Percentiles rank a stretch among this genome's conserved stretches.
These are phyloP conservation scores for Todus mexicanus DNA, from an alignment of 2,797 vertebrate genomes.

Conservation along the genomic window DNA sequence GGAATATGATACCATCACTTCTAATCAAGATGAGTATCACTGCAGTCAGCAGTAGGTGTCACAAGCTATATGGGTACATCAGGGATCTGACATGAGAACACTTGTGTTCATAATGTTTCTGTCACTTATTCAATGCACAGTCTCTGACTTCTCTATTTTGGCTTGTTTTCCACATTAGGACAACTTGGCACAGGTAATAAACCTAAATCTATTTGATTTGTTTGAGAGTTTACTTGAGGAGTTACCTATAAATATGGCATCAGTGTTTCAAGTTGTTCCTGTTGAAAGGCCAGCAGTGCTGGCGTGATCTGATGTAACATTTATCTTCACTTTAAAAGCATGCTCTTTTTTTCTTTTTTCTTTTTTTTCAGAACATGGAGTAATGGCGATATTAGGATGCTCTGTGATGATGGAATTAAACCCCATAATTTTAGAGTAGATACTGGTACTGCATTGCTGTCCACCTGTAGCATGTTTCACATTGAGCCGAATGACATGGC, in stretches of 20 bases:
- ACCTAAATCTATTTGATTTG: background rate
- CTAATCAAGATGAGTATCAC: conserved; percentile 23
- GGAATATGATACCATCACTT: background rate
- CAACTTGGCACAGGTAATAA: background rate
- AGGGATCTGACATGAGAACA: background rate
- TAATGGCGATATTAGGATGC: background rate
- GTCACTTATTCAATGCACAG: background rate
- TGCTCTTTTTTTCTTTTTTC: no score
- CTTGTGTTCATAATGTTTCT: conserved; percentile 20
- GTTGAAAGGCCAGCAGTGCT: background rate
- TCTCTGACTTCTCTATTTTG: conserved; percentile 3
- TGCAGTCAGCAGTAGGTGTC: conserved; percentile 46
- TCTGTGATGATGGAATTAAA: background rate
- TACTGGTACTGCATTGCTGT: background rate
- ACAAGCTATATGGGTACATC: conserved; percentile 30
- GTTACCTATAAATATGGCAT: background rate
- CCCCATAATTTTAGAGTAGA: background rate
- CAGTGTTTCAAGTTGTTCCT: background rate
- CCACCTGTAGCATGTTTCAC: background rate
- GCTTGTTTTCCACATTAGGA: background rate
- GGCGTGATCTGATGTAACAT: background rate
- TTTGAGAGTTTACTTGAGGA: background rate
- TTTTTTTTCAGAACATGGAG: background rate
- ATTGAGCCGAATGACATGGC: background rate
- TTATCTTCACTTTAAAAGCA: background rate